Percentiles rank a stretch among this genome's conserved stretches.
These are phyloP conservation scores for Benthosema pterotum DNA, from an alignment of 2,797 vertebrate genomes.

Conservation along the genomic window DNA sequence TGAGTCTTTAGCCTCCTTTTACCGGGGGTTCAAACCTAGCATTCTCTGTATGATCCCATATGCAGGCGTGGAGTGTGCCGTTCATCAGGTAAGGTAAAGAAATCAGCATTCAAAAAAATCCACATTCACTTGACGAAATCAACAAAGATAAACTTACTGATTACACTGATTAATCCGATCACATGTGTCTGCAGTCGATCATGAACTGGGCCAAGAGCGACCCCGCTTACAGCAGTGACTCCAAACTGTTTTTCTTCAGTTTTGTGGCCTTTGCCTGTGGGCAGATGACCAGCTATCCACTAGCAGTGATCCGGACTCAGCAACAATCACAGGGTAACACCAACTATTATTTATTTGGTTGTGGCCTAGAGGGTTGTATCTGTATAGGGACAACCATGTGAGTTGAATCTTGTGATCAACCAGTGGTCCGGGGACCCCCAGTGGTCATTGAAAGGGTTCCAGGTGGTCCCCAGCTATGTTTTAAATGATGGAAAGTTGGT, in stretches of 20 bases:
- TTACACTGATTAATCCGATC: neutral
- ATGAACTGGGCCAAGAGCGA: slow-evolving; percentile 77
- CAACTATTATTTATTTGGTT: too few relatives aligned
- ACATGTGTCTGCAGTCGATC: slow-evolving; percentile 68
- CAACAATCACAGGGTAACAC: slow-evolving; percentile 77
- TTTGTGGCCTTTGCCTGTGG: slow-evolving; percentile 80
- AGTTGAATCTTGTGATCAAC: neutral
- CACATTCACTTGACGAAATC: neutral
- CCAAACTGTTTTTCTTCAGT: slow-evolving; percentile 79
- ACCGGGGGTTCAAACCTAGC: slow-evolving; percentile 81
- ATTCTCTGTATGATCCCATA: slow-evolving; percentile 83
- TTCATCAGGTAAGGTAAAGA: slow-evolving; percentile 74
- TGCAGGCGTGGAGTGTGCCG: slow-evolving; percentile 81
- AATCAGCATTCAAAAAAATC: neutral
- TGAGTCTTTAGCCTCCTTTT: slow-evolving; percentile 74
- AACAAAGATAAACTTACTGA: neutral
- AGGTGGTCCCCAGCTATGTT: too few relatives aligned
- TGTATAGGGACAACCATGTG: neutral
- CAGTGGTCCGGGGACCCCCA: too few relatives aligned
- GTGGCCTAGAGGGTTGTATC: too few relatives aligned
- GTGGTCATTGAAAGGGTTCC: too few relatives aligned
- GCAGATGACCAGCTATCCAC: slow-evolving; percentile 78
- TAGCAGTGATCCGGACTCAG: slow-evolving; percentile 81
- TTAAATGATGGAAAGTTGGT: too few relatives aligned
- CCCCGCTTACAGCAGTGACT: slow-evolving; percentile 72